Percentiles rank a stretch among this genome's conserved stretches.
phyloP scores from a whole-genome alignment of 2,113 vertebrate genomes.

The Erinaceus europaeus region DNA sequence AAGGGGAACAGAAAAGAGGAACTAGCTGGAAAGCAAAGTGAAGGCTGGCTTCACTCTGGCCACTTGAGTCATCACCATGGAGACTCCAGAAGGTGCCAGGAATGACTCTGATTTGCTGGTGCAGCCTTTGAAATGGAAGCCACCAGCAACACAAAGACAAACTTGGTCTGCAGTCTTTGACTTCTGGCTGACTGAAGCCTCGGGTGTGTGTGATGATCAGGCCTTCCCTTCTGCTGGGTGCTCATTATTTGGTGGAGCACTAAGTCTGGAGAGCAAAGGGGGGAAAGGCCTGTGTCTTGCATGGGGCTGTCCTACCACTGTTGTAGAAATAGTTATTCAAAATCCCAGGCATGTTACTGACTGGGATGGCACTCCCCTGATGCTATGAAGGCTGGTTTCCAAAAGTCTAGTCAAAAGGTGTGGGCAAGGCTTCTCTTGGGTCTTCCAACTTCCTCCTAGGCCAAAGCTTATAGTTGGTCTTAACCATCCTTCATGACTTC shows the following conservation, averaged over 20 bases:
- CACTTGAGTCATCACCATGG: constrained; percentile 78
- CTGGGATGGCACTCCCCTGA: neutral
- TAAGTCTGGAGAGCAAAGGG: neutral
- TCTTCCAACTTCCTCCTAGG: no score
- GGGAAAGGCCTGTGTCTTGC: neutral
- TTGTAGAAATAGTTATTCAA: neutral
- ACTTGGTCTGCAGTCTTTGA: constrained; percentile 52
- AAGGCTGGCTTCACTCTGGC: constrained; percentile 52
- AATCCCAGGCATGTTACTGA: neutral
- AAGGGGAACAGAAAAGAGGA: constrained; percentile 32
- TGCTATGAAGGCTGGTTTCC: no score
- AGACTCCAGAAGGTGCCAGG: constrained; percentile 73
- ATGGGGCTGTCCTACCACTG: accelerated
- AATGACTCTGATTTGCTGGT: constrained; percentile 72
- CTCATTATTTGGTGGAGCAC: neutral
- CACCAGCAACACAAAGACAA: constrained; percentile 48
- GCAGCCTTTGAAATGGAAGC: constrained; percentile 75
- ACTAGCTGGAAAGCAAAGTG: constrained; percentile 40
- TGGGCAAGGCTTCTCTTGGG: no score
- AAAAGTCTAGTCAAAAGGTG: no score
- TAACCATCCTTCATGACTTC: no score
- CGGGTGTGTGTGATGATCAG: neutral
- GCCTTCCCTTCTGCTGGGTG: neutral
- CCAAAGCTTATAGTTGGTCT: no score
- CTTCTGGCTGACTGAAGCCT: constrained; percentile 34